Percentiles rank a stretch among this genome's conserved stretches.
phyloP scores from a whole-genome alignment of 1,140 invertebrate species.

The Drosophila cardini region DNA sequence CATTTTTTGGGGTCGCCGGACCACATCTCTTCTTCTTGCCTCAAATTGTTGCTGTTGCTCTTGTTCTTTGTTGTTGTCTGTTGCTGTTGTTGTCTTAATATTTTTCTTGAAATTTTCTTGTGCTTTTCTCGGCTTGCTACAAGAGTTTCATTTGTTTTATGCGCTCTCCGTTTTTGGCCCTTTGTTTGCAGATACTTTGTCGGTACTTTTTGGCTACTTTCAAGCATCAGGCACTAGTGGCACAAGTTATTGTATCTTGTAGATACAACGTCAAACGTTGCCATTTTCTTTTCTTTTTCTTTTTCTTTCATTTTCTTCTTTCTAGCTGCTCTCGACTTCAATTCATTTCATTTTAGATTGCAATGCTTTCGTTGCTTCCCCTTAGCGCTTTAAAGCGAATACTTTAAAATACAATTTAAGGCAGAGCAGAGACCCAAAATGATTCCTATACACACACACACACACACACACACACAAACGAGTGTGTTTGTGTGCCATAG shows the following conservation, averaged over 20 bases:
- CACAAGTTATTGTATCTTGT: conserved; percentile 82
- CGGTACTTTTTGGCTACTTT: conserved; percentile 81
- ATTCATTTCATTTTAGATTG: conserved; percentile 26
- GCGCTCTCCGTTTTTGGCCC: conserved; percentile 70
- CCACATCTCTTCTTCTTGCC: conserved; percentile 1
- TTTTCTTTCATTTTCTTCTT: conserved; percentile 9
- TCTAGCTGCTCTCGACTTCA: conserved; percentile 1
- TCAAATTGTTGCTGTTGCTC: conserved; percentile 48
- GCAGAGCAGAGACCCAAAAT: conserved; percentile 28
- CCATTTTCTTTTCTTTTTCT: conserved; percentile 40
- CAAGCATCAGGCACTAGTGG: conserved; percentile 70
- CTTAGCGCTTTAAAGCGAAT: conserved; percentile 24
- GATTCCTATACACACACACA: conserved; percentile 11
- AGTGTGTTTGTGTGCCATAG: conserved; percentile 64
- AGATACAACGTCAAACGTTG: conserved; percentile 71
- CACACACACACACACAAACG: conserved; percentile 15
- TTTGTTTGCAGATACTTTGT: conserved; percentile 81
- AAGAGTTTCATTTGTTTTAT: conserved; percentile 83
- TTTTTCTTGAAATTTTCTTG: conserved; percentile 82
- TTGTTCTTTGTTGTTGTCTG: too few relatives aligned
- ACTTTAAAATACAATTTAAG: conserved; percentile 67
- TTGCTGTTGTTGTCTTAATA: conserved; percentile 77
- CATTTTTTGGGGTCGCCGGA: conserved; percentile 42
- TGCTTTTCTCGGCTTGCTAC: conserved; percentile 72
- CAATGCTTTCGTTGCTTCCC: conserved; percentile 1